Evolutionary conservation across 53 echinoderm and acorn worm genomes (phyloP), one percentile per base, ranked within the genome.

Genomic region (Temnopleurus reevesii): DNA sequence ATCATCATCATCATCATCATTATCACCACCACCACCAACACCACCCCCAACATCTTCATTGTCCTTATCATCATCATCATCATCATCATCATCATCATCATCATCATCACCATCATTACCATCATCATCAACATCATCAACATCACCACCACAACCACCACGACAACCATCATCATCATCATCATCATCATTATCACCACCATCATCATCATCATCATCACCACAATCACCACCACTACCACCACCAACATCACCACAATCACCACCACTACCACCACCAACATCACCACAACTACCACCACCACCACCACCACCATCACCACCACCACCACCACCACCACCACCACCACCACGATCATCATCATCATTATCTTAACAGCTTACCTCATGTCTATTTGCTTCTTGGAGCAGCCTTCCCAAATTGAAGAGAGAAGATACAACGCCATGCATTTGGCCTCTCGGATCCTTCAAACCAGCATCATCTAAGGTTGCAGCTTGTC

Each of bases 391-490:
- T 94, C 95, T 94, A 30, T 90, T 92, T 38, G 93, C 94, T 55
- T 98, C 95, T 89, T 98, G 98, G 51, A 95, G 38, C 38, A 98
- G 77, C 91, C 95, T 89, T 43, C 95, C 98, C 30, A 98, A 91
- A 38, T 98, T 98, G 81, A 95, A 98, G 49, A 98, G 91, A 0
- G 98, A 91, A 4, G 98, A 98, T 65, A 98, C 92, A 35, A 98
- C 63, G 10, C 95, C 98, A 80, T 93, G 94, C 90, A 93, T 98
- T 80, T 98, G 98, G 33, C 90, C 96, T 55, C 86, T 90, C n/a
- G 98, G 98, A 35, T 98, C 98, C 57, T 98, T 98, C 76, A 98
- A 77, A 2, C 99, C 99, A 5, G 90, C 88, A 60, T 96, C 94
- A 54, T 94, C 93, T 83, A 96, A 21, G 2, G 90, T 93, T 19